Conservation (phyloP, 2,797 vertebrate species). For the Varecia variegata region DNA sequence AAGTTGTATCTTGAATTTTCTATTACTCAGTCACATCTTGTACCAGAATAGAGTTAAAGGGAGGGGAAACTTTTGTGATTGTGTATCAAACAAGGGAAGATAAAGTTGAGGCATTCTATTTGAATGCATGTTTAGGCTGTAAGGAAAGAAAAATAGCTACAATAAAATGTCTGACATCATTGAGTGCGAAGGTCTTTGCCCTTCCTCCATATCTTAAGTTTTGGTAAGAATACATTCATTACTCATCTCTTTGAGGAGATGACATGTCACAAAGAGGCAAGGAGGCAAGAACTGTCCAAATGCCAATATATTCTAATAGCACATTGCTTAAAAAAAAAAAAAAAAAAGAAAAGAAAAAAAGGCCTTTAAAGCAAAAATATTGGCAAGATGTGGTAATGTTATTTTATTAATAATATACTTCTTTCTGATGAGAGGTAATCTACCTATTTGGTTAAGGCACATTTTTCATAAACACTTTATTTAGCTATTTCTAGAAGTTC, state of each 20-base stretch:
- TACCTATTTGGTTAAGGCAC: background rate
- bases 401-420: background rate
- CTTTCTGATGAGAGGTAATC: background rate
- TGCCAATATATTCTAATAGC: background rate
- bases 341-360: background rate
- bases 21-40: background rate
- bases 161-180: background rate
- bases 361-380: background rate
- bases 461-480: constrained; percentile 2
- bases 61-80: background rate
- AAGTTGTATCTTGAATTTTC: background rate
- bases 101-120: background rate
- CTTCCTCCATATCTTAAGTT: background rate
- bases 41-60: background rate
- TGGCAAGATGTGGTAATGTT: background rate
- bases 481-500: background rate
- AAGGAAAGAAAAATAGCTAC: background rate
- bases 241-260: background rate
- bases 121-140: background rate
- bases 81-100: background rate
- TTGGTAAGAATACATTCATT: background rate
- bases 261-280: background rate
- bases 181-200: background rate
- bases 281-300: background rate
- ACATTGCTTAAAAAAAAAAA: background rate